phyloP scores from a whole-genome alignment of 1,140 invertebrate genomes.

The Cyclina sinensis region DNA sequence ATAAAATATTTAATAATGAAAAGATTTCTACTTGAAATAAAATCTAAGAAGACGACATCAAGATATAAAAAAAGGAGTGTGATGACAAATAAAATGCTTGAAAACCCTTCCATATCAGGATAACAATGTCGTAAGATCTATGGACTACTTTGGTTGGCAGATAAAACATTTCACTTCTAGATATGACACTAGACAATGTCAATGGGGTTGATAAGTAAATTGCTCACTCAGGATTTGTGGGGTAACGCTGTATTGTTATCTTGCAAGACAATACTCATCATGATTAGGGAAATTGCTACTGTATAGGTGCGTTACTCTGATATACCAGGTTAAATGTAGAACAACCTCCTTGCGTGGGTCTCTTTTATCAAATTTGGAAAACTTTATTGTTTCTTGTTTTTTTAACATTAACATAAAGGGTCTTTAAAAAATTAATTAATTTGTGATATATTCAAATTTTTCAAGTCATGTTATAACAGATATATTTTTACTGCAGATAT shows the following conservation, averaged over 20 bases:
- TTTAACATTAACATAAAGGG: too few relatives aligned
- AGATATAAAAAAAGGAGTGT: neutral
- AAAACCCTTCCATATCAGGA: slow-evolving; percentile 32
- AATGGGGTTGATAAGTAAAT: slow-evolving; percentile 56
- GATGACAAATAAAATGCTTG: slow-evolving; percentile 4
- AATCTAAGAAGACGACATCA: too few relatives aligned
- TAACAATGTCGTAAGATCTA: slow-evolving; percentile 53
- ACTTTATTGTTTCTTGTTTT: slow-evolving; percentile 22
- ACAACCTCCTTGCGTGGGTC: slow-evolving; percentile 24
- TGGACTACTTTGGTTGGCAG: slow-evolving; percentile 51
- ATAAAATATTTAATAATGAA: too few relatives aligned
- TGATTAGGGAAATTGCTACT: slow-evolving; percentile 57
- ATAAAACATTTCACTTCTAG: slow-evolving; percentile 56
- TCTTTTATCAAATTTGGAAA: slow-evolving; percentile 12
- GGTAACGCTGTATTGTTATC: slow-evolving; percentile 64
- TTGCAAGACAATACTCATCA: slow-evolving; percentile 38
- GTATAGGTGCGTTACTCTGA: slow-evolving; percentile 7
- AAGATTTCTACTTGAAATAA: too few relatives aligned
- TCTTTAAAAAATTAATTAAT: too few relatives aligned
- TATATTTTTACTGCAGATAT: too few relatives aligned
- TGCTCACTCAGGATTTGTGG: slow-evolving; percentile 50
- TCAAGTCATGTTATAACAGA: too few relatives aligned
- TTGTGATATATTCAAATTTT: too few relatives aligned
- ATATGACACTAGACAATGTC: slow-evolving; percentile 47
- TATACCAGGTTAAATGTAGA: neutral